Evolutionary conservation across 2,888 invertebrate species (phyloP).

Genomic region (Acronicta leporina): DNA sequence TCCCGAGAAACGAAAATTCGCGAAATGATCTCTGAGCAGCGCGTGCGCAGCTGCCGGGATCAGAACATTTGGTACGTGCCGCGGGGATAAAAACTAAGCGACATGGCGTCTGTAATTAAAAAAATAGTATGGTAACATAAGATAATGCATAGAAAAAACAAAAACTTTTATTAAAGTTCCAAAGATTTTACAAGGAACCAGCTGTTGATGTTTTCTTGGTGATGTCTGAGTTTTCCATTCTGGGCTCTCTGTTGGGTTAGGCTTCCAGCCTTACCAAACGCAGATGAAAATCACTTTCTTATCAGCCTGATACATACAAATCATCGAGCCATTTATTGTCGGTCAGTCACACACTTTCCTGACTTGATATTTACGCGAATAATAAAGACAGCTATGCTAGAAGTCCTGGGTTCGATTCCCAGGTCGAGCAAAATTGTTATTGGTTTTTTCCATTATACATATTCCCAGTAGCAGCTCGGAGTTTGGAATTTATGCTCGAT

Average conservation of each 20-base stretch:
- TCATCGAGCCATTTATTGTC: no score
- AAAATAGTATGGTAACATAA: conserved; percentile 32
- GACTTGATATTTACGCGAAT: no score
- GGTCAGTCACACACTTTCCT: no score
- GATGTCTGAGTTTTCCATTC: background rate
- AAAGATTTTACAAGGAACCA: conserved; percentile 15
- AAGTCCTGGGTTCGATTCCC: no score
- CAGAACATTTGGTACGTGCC: conserved; percentile 86
- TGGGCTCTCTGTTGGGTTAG: background rate
- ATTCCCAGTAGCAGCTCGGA: no score
- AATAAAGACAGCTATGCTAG: no score
- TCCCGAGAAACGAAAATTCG: conserved; percentile 78
- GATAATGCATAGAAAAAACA: conserved; percentile 30
- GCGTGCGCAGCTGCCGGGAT: conserved; percentile 76
- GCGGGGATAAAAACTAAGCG: conserved; percentile 63
- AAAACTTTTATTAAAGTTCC: conserved; percentile 21
- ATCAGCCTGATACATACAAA: no score
- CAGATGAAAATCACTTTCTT: background rate
- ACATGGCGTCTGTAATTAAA: conserved; percentile 65
- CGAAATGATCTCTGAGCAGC: conserved; percentile 72
- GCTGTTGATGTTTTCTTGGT: conserved; percentile 18
- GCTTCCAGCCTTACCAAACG: background rate
- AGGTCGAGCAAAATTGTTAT: no score
- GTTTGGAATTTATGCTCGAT: no score
- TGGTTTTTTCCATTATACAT: no score